Base-by-base conservation (phyloP, 1,140 invertebrate genomes). In the Charaxes varanes region DNA sequence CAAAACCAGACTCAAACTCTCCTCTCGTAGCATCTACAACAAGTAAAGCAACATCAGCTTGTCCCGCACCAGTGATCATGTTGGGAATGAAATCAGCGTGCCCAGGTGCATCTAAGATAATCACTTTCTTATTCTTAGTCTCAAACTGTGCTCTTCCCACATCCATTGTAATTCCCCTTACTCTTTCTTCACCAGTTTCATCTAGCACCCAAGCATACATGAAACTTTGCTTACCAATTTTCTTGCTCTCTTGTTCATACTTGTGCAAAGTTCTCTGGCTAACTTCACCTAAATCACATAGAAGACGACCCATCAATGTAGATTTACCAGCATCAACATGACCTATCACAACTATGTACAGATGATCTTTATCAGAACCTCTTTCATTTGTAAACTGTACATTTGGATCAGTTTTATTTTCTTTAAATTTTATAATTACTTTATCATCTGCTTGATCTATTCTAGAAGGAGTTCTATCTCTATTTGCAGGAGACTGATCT, bases 271-370 rank as follows among this genome's bases (percentile, higher is more conserved):
- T 88, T 69, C 92, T 93, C 58, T 96, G 91, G 19, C 93, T 92
- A 1, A 99, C 95, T 79, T 94, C 91, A 8, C 97, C 97, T 10
- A 99, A 78, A 51, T 93, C 90, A 67, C 91, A 98, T 0, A 99
- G 82, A 6, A 99, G 74, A 70, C 98, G 94, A 0, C 98, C 98
- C 91, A 99, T 96, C 8, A 99, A 72, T 0, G 98, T 99, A 65
- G 96, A 98, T 85, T 99, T 99, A 0, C 98, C 98, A 44, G 97
- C 97, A 88, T 99, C 98, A 2, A 99, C 98, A 87, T 99, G 98
- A 24, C 98, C 98, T 61, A 98, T 95, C 0, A 98, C 95, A 51
- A 99, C 94, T 73, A 99, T 88, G 73, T 98, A 96, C 24, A 99
- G 86, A 55, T 96, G 90, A 30, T 94, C 91, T 62, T 98, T 98